Percentiles rank a stretch among this genome's conserved stretches.
These are phyloP conservation scores for Nasua narica DNA, from an alignment of 2,797 vertebrate species.

Conservation along the genomic window DNA sequence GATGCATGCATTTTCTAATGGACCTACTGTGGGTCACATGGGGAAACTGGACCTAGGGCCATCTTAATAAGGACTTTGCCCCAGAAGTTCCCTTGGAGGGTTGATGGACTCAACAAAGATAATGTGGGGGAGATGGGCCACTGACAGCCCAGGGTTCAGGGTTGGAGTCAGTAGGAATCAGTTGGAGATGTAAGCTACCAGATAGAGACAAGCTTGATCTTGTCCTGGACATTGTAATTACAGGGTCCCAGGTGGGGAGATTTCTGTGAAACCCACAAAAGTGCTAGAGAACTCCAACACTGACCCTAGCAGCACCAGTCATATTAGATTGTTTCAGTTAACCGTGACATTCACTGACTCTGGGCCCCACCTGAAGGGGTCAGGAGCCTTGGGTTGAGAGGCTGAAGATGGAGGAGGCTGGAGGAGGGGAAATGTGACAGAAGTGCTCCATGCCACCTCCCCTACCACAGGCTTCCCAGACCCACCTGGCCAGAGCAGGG, in stretches of 20 bases:
- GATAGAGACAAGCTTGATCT: not conserved
- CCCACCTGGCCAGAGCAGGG: not conserved
- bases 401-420: not conserved
- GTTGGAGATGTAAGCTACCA: not conserved
- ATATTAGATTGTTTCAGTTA: not conserved
- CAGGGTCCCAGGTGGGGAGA: not conserved
- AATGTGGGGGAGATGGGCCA: not conserved
- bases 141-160: not conserved
- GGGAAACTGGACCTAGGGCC: not conserved
- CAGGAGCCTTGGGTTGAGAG: not conserved
- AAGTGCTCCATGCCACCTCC: not conserved
- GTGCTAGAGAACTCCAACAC: not conserved
- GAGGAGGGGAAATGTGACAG: not conserved
- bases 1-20: not conserved
- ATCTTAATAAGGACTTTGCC: not conserved
- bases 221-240: not conserved
- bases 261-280: not conserved
- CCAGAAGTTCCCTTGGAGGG: not conserved
- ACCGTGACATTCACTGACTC: not conserved
- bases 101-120: not conserved
- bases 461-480: not conserved
- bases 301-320: not conserved
- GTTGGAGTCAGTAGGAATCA: not conserved
- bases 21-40: not conserved
- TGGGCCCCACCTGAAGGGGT: not conserved